Percentiles rank a stretch among this genome's conserved stretches.
Evolutionary conservation across 2,113 vertebrate species (phyloP).

Genomic region (Merops nubicus): DNA sequence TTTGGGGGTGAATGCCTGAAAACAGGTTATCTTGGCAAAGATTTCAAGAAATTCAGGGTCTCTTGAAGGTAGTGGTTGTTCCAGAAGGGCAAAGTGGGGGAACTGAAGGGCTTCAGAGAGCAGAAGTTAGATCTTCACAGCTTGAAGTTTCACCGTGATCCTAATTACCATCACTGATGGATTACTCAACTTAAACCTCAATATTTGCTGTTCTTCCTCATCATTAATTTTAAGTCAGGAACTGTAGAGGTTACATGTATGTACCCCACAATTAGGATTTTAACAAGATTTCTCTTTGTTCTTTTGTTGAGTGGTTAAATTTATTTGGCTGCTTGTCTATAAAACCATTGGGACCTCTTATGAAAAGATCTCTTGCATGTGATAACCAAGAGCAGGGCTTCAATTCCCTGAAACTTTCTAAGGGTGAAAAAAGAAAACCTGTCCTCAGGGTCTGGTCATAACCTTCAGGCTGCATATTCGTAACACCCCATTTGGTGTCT

Average conservation of each 20-base stretch:
- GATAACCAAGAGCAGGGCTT: neutral
- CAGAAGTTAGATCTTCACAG: neutral
- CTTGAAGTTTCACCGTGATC: neutral
- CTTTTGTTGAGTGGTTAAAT: too few relatives aligned
- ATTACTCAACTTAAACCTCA: neutral
- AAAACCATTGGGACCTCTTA: neutral
- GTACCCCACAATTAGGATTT: neutral
- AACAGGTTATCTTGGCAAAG: neutral
- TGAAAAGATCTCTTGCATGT: neutral
- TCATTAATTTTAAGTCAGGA: neutral
- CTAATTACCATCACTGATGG: neutral
- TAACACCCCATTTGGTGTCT: neutral
- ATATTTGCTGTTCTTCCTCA: neutral
- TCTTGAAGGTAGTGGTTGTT: neutral
- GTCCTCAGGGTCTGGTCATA: neutral
- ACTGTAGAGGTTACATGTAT: neutral
- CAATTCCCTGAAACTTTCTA: neutral
- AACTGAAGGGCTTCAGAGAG: neutral
- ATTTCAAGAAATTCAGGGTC: neutral
- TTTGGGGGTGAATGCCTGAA: neutral
- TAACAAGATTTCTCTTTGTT: neutral
- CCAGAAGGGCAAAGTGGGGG: neutral
- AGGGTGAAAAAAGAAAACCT: neutral
- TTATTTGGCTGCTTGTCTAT: neutral
- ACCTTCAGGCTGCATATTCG: neutral